Conservation (phyloP, 2,797 vertebrate genomes). For the Cetoscarus ocellatus region DNA sequence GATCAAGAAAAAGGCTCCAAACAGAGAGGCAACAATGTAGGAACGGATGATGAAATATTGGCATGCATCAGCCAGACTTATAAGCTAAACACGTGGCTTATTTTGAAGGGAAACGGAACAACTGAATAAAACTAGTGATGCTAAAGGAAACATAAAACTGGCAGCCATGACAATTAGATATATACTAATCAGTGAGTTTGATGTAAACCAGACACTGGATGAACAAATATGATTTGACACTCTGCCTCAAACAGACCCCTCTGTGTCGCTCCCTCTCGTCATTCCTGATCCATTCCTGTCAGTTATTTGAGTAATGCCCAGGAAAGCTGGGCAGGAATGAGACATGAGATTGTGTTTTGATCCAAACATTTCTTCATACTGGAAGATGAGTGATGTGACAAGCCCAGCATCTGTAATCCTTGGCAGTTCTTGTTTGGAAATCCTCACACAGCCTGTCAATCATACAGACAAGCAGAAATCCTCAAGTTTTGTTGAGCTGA, state of each 20-base stretch:
- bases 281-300: constrained; percentile 29
- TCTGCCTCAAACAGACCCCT: constrained; percentile 32
- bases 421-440: constrained; percentile 61
- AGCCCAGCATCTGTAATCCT: constrained; percentile 70
- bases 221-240: constrained; percentile 58
- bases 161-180: constrained; percentile 30
- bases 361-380: constrained; percentile 58
- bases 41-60: constrained; percentile 60
- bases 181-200: constrained; percentile 53
- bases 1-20: constrained; percentile 58
- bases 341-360: constrained; percentile 49
- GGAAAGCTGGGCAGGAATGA: constrained; percentile 43
- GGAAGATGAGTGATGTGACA: constrained; percentile 62
- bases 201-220: constrained; percentile 43
- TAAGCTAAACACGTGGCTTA: constrained; percentile 29
- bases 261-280: constrained; percentile 31
- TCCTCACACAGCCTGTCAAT: constrained; percentile 57
- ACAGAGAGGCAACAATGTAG: constrained; percentile 44
- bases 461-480: constrained; percentile 44
- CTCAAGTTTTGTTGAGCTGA: constrained; percentile 26
- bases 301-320: constrained; percentile 43
- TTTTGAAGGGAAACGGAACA: constrained; percentile 29
- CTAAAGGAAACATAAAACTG: constrained; percentile 30
- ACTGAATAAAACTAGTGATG: constrained; percentile 16
- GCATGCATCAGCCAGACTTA: constrained; percentile 53